Evolutionary conservation across 1,140 invertebrate species (phyloP), one percentile per base, ranked within the genome.

Genomic region (Drosophila paulistorum): DNA sequence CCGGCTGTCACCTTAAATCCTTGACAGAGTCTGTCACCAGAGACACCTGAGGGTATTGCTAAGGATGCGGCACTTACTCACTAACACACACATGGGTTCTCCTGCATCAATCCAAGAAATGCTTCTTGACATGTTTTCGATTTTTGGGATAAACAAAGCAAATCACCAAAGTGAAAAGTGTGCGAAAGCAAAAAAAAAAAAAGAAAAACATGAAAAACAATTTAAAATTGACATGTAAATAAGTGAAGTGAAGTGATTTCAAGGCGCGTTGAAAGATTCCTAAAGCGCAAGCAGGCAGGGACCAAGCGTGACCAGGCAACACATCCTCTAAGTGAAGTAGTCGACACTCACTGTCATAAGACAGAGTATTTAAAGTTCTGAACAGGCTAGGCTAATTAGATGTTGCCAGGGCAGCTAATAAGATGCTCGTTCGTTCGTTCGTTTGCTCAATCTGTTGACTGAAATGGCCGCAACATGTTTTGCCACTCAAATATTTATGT

Each of bases 191-290:
- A n/a, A n/a, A n/a, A n/a, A n/a, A n/a, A n/a, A n/a, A 30, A 42
- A 65, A 69, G 66, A 74, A 81, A 70, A 87, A 89, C 84, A 89
- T 57, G 84, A 39, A 72, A 89, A 90, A 89, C 84, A 89, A 89
- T 89, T 89, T 89, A 89, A 77, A 89, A 84, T 89, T 89, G 84
- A 89, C 84, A 89, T 89, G 84, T 89, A 89, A 81, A 89, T 89
- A 87, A 77, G 68, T 51, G 30, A 41, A 10, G 35, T 37, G 63
- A 60, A 77, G 68, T 51, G 35, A 41, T 6, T 9, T 37, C 60
- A 60, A 54, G 23, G 35, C n/a, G 30, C 20, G 17, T 48, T 45
- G 7, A 45, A 14, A 7, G 45, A 17, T 48, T 48, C 9, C 7
- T 30, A 30, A 30, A 30, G 30, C 3, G n/a, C 3, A 11, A 41